phyloP scores from a whole-genome alignment of 2,888 invertebrate genomes.

The Nowickia ferox region DNA sequence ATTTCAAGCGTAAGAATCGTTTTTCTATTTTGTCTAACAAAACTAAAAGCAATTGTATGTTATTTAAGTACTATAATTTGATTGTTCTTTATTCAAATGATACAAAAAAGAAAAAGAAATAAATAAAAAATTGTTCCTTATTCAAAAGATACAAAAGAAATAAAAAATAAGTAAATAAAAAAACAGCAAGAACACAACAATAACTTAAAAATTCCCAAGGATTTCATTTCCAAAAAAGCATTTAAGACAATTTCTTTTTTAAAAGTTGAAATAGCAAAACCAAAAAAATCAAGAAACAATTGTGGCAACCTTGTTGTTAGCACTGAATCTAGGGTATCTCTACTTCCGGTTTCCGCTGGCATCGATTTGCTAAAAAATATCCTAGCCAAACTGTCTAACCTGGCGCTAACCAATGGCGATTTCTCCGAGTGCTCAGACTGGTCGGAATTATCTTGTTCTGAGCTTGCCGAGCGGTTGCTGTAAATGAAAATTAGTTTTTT shows the following conservation, averaged over 20 bases:
- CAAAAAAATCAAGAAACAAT: constrained; percentile 52
- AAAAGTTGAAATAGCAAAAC: constrained; percentile 70
- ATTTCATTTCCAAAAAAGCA: constrained; percentile 4
- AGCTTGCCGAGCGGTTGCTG: constrained; percentile 85
- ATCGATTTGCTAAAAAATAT: constrained; percentile 87
- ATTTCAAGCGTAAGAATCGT: constrained; percentile 42
- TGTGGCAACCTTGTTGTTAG: constrained; percentile 82
- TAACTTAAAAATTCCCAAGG: constrained; percentile 30
- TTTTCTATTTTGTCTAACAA: constrained; percentile 28
- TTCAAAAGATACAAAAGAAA: constrained; percentile 30
- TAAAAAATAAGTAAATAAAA: constrained; percentile 65
- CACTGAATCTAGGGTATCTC: constrained; percentile 83
- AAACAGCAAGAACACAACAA: constrained; percentile 26
- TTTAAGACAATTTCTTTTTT: not conserved
- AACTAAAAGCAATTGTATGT: constrained; percentile 53
- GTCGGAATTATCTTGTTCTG: constrained; percentile 85
- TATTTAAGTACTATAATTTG: constrained; percentile 36
- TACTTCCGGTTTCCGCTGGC: constrained; percentile 83
- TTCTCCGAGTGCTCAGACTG: constrained; percentile 85
- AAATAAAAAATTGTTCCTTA: constrained; percentile 26
- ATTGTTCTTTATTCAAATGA: constrained; percentile 40
- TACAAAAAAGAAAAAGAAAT: constrained; percentile 21
- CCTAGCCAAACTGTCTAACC: constrained; percentile 90
- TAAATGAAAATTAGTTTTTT: constrained; percentile 71
- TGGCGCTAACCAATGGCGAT: constrained; percentile 88